These are phyloP conservation scores for Peromyscus eremicus DNA, from an alignment of 2,797 vertebrate genomes.

Conservation along the genomic window DNA sequence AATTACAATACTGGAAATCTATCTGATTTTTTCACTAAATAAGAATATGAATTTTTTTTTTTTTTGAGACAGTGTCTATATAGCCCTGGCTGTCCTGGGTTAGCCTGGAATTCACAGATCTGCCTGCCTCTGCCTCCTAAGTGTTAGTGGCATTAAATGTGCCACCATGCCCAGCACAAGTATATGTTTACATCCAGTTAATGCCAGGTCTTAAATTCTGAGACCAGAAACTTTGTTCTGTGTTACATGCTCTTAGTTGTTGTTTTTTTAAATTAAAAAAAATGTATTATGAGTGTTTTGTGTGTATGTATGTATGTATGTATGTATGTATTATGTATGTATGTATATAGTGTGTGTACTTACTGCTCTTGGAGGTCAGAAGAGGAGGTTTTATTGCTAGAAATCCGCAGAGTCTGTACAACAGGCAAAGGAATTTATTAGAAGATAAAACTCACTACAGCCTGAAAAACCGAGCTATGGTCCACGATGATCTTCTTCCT, in stretches of 20 bases:
- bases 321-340: no score
- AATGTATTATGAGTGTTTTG: background rate
- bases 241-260: background rate
- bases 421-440: no score
- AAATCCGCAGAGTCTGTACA: no score
- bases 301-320: no score
- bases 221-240: background rate
- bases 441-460: no score
- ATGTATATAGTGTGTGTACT: no score
- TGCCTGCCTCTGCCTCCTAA: background rate
- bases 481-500: no score
- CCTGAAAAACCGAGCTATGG: no score
- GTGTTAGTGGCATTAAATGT: background rate
- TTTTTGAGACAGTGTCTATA: background rate
- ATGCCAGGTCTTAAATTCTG: background rate
- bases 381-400: background rate
- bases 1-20: slow-evolving; percentile 25
- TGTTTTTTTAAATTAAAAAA: background rate
- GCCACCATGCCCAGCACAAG: background rate
- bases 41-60: background rate
- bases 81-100: background rate
- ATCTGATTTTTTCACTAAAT: slow-evolving; percentile 57
- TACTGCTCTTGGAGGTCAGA: background rate
- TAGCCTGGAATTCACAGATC: background rate
- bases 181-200: slow-evolving; percentile 15